phyloP scores from a whole-genome alignment of 2,113 vertebrate species.

The Crotalus viridis region DNA sequence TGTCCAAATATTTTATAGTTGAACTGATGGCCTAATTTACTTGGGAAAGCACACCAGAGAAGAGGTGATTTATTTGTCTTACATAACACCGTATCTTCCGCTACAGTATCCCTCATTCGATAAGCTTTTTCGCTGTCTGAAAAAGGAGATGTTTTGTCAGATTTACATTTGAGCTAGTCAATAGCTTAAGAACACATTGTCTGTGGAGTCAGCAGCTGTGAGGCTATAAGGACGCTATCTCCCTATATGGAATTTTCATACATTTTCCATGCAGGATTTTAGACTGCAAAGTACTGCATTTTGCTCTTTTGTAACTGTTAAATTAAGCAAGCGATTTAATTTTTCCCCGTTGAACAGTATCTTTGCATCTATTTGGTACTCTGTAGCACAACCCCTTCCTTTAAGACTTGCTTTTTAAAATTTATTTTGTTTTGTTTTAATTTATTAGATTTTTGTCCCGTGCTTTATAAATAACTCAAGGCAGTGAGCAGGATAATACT shows the following conservation, averaged over 20 bases:
- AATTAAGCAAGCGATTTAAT: not conserved
- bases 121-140: not conserved
- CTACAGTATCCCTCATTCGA: not conserved
- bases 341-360: too few species aligned
- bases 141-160: not conserved
- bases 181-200: not conserved
- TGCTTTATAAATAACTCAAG: too few species aligned
- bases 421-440: too few species aligned
- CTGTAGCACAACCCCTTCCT: too few species aligned
- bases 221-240: not conserved
- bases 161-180: not conserved
- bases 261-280: not conserved
- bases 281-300: not conserved
- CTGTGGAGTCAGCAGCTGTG: not conserved
- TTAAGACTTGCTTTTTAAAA: too few species aligned
- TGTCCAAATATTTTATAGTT: not conserved
- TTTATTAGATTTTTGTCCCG: too few species aligned
- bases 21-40: not conserved
- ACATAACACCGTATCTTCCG: not conserved
- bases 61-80: not conserved
- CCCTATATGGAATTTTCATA: not conserved
- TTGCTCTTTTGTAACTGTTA: not conserved
- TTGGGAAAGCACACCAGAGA: not conserved
- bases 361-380: too few species aligned
- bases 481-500: too few species aligned